Percentiles rank a stretch among this genome's conserved stretches.
Evolutionary conservation across 2,797 vertebrate species (phyloP).

Genomic region (Micromesistius poutassou): DNA sequence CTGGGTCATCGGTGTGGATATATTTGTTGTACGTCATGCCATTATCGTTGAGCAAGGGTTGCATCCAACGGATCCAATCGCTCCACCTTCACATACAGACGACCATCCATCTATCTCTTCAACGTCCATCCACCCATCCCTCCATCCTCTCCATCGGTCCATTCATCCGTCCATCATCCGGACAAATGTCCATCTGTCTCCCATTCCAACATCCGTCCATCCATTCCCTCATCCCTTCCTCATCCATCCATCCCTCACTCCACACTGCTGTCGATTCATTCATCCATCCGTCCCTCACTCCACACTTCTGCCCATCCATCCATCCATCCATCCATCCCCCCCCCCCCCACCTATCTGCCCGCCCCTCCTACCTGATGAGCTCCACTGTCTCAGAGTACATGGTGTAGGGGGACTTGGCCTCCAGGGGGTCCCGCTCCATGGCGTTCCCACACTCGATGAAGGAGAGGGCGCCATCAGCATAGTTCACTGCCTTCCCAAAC

Average conservation of each 20-base stretch:
- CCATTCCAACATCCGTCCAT: not conserved
- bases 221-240: too few species aligned
- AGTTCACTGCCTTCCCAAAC: constrained; percentile 97
- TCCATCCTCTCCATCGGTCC: not conserved
- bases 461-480: constrained; percentile 92
- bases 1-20: not conserved
- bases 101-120: not conserved
- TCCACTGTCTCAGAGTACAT: constrained; percentile 99
- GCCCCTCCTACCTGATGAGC: constrained; percentile 86
- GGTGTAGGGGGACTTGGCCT: constrained; percentile 96
- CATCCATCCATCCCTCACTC: not conserved
- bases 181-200: not conserved
- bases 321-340: not conserved
- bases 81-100: not conserved
- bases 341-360: not conserved
- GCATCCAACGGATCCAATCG: not conserved
- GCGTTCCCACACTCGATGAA: constrained; percentile 98
- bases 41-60: not conserved
- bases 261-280: not conserved
- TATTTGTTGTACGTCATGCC: not conserved
- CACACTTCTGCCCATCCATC: not conserved
- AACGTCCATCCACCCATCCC: not conserved
- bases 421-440: constrained; percentile 95
- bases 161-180: not conserved
- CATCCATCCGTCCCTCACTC: not conserved